phyloP scores from a whole-genome alignment of 2,113 vertebrate species.

The Neolamprologus fasciatus region DNA sequence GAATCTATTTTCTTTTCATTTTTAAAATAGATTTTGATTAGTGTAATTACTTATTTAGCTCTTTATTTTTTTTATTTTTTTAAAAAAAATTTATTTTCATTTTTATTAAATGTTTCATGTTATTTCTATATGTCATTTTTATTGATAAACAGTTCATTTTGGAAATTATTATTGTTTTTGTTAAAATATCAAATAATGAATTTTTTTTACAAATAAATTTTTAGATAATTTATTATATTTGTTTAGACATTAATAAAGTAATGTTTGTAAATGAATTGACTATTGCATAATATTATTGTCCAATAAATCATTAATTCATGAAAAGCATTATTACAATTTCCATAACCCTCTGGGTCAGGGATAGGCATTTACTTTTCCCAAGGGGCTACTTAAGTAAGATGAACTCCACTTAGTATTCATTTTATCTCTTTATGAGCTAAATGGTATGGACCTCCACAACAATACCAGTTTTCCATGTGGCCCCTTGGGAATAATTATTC shows the following conservation, averaged over 20 bases:
- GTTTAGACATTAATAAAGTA: neutral
- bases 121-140: neutral
- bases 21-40: neutral
- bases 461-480: neutral
- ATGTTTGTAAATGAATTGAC: neutral
- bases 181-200: neutral
- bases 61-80: neutral
- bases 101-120: neutral
- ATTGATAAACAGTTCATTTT: neutral
- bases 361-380: neutral
- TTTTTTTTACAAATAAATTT: neutral
- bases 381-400: neutral
- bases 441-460: neutral
- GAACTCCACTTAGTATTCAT: neutral
- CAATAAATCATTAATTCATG: neutral
- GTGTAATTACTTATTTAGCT: neutral
- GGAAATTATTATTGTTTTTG: neutral
- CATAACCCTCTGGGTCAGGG: neutral
- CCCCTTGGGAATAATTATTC: neutral
- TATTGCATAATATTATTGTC: neutral
- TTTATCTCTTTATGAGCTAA: neutral
- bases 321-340: neutral
- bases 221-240: neutral
- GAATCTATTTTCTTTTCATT: neutral
- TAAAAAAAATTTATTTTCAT: accelerated